Percentiles rank a stretch among this genome's conserved stretches.
Conservation (phyloP, 2,888 invertebrate genomes). For the Pandemis corylana region DNA sequence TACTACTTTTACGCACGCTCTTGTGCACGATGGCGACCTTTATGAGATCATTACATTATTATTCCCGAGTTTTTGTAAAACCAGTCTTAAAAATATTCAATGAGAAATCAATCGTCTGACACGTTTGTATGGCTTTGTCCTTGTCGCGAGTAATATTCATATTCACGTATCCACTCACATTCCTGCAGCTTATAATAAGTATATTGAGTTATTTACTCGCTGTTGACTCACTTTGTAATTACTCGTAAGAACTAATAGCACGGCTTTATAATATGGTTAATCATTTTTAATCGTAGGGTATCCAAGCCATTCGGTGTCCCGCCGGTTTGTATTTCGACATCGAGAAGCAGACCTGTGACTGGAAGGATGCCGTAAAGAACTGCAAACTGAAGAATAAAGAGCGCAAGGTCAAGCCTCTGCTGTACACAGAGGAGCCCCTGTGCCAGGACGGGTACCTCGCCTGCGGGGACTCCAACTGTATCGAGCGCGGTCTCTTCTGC, state of each 20-base stretch:
- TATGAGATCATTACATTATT: slow-evolving; percentile 31
- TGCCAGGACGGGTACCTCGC: slow-evolving; percentile 95
- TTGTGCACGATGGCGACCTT: slow-evolving; percentile 44
- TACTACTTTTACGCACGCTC: slow-evolving; percentile 49
- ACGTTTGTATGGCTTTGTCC: not conserved
- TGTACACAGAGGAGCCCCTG: slow-evolving; percentile 95
- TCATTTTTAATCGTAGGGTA: slow-evolving; percentile 85
- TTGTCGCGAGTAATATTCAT: slow-evolving; percentile 15
- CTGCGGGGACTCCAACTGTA: slow-evolving; percentile 94
- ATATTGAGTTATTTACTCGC: slow-evolving; percentile 11
- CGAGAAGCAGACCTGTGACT: slow-evolving; percentile 97
- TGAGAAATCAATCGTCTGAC: not conserved
- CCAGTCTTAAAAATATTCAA: not conserved
- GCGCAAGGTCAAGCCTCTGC: slow-evolving; percentile 93
- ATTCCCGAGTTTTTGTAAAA: slow-evolving; percentile 7
- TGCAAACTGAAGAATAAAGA: slow-evolving; percentile 96
- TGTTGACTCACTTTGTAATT: not conserved
- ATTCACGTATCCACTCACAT: slow-evolving; percentile 26
- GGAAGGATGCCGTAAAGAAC: slow-evolving; percentile 97
- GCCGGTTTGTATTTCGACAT: slow-evolving; percentile 97
- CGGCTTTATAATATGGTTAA: slow-evolving; percentile 1
- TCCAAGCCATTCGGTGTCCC: slow-evolving; percentile 96
- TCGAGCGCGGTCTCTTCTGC: slow-evolving; percentile 96
- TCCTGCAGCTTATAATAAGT: slow-evolving; percentile 12
- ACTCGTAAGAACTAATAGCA: not conserved